Base-by-base conservation (phyloP, 2,888 invertebrate genomes). In the Drosophila pegasa region DNA sequence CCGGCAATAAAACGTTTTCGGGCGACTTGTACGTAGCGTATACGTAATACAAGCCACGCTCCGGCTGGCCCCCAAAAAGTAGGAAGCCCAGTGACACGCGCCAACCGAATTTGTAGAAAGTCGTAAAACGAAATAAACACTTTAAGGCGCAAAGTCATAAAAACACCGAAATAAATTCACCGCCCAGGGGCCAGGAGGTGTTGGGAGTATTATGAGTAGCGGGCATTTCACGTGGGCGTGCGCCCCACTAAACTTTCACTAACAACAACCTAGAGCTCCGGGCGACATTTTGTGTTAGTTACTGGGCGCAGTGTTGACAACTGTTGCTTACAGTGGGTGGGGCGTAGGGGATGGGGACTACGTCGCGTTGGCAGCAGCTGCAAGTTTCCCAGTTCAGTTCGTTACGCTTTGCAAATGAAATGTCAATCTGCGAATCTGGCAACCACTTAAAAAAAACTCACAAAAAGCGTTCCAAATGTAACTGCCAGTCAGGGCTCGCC, bases 121-220 rank as follows among this genome's bases (percentile, higher is more conserved):
- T 80, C 83, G 81, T 86, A 83, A 86, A 86, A 72, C 74, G 78
- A 85, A 81, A 81, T 87, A 86, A 86, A 87, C 86, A 86, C 85
- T 83, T 79, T 75, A 87, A 85, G 86, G 83, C 87, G 74, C 71
- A 84, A 82, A 82, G 84, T 69, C 80, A 66, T 84, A 84, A 84
- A 84, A 85, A 75, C 74, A 71, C 68, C 77, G 65, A 77, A 85
- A 80, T 76, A 80, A 66, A 65, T 75, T 65, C 55, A 62, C 38
- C 47, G 68, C 38, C 43, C 58, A 59, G 50, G 41, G 40, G 47
- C 18, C 3, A 10, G 3, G n/a, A n/a, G 33, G 29, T 43, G 37
- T 29, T 7, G 35, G 18, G 33, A 43, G 50, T 41, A 45, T 40
- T 59, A 61, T 38, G 47, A 61, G 56, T 51, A 41, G 14, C 18